Percentiles rank a stretch among this genome's conserved stretches.
Conservation (phyloP, 1,140 invertebrate species). For the Himalopsyche phryganea region DNA sequence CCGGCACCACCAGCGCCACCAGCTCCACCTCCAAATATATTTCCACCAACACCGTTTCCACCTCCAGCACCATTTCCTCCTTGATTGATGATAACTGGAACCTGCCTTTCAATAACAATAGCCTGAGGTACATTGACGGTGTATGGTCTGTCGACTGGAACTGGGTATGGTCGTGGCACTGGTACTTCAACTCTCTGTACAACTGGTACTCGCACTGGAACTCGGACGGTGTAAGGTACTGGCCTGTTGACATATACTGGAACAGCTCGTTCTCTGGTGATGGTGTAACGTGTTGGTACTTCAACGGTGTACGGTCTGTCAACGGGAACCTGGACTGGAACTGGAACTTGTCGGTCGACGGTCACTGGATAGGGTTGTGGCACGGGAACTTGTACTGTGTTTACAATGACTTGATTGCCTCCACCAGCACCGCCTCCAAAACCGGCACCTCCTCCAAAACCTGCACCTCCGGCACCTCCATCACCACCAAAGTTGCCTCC, state of each 20-base stretch:
- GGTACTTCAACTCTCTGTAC: slow-evolving; percentile 41
- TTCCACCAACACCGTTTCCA: slow-evolving; percentile 13
- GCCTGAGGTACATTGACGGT: slow-evolving; percentile 38
- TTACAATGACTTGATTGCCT: slow-evolving; percentile 29
- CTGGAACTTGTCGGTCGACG: slow-evolving; percentile 25
- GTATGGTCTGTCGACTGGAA: slow-evolving; percentile 42
- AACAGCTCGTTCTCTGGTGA: slow-evolving; percentile 39
- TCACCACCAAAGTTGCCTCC: slow-evolving; percentile 1
- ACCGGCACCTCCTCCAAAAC: not conserved
- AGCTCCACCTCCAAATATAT: slow-evolving; percentile 26
- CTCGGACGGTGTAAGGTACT: slow-evolving; percentile 36
- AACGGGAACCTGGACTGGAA: slow-evolving; percentile 29
- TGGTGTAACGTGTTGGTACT: slow-evolving; percentile 37
- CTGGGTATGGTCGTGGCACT: slow-evolving; percentile 40
- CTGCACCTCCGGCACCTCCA: slow-evolving; percentile 16
- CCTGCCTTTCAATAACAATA: slow-evolving; percentile 34
- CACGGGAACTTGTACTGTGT: slow-evolving; percentile 27
- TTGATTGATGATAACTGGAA: slow-evolving; percentile 33
- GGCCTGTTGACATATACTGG: slow-evolving; percentile 35
- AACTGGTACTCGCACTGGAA: slow-evolving; percentile 41
- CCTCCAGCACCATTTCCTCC: slow-evolving; percentile 14
- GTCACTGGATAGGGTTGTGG: slow-evolving; percentile 31
- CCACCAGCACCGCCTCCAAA: slow-evolving; percentile 3
- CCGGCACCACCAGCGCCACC: slow-evolving; percentile 14
- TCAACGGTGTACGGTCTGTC: slow-evolving; percentile 28